Evolutionary conservation across 2,888 invertebrate species (phyloP).

Genomic region (Candidula unifasciata): DNA sequence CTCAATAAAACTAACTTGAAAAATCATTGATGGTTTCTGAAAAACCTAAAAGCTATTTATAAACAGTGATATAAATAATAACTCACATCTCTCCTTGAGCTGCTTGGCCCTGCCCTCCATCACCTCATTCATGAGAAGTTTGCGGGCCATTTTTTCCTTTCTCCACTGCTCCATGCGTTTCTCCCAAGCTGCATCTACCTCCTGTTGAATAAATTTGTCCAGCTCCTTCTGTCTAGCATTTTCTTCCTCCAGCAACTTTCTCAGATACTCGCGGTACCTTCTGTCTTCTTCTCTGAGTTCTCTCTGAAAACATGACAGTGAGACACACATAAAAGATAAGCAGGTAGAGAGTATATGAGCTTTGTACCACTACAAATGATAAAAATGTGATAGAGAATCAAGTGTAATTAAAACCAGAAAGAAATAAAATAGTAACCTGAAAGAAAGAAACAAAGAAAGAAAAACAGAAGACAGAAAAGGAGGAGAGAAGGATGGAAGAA

Average conservation of each 20-base stretch:
- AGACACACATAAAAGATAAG: background rate
- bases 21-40: too few species aligned
- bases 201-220: constrained; percentile 72
- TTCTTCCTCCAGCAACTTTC: constrained; percentile 73
- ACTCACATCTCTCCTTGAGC: constrained; percentile 75
- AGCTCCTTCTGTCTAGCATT: constrained; percentile 71
- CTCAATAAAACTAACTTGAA: too few species aligned
- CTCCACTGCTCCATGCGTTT: constrained; percentile 75
- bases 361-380: background rate
- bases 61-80: background rate
- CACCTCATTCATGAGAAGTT: constrained; percentile 74
- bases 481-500: too few species aligned
- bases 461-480: too few species aligned
- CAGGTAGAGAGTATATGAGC: too few species aligned
- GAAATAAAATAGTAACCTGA: background rate
- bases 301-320: constrained; percentile 59
- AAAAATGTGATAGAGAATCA: background rate
- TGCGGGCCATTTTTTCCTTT: constrained; percentile 73
- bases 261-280: constrained; percentile 74
- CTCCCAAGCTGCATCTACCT: constrained; percentile 77
- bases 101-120: constrained; percentile 71
- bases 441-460: background rate
- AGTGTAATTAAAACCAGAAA: background rate
- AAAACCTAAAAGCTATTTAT: too few species aligned
- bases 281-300: constrained; percentile 75